phyloP scores from a whole-genome alignment of 1,140 invertebrate genomes.

The Probaryconus sp. region DNA sequence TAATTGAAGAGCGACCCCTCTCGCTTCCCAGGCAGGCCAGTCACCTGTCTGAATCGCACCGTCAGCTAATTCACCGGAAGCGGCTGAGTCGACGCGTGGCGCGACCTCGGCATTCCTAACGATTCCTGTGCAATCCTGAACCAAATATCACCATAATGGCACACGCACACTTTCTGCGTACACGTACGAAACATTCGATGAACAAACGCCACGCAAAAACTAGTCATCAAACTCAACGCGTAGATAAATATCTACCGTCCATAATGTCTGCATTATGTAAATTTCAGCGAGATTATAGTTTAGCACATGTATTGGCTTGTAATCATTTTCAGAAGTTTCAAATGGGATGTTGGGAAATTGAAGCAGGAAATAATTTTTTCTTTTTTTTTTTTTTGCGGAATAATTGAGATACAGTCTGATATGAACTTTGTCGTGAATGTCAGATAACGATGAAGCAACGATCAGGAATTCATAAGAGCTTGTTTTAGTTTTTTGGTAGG shows the following conservation, averaged over 20 bases:
- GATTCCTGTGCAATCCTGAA: conserved; percentile 45
- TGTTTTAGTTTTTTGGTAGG: no score
- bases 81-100: conserved; percentile 41
- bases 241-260: conserved; percentile 7
- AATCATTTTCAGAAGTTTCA: no score
- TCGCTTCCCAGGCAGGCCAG: conserved; percentile 51
- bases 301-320: no score
- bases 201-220: conserved; percentile 7
- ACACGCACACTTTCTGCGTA: conserved; percentile 12
- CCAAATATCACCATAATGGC: conserved; percentile 45
- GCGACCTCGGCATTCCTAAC: conserved; percentile 45
- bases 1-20: no score
- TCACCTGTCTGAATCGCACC: conserved; percentile 30
- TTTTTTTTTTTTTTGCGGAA: no score
- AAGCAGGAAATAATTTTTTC: no score
- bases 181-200: conserved; percentile 6
- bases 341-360: no score
- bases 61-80: conserved; percentile 54
- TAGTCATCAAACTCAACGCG: background rate
- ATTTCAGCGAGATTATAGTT: no score
- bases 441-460: no score
- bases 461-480: no score
- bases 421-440: no score
- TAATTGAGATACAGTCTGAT: no score
- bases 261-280: conserved; percentile 1